Conservation (phyloP, 2,888 invertebrate genomes). For the Cacoxenus indagator region DNA sequence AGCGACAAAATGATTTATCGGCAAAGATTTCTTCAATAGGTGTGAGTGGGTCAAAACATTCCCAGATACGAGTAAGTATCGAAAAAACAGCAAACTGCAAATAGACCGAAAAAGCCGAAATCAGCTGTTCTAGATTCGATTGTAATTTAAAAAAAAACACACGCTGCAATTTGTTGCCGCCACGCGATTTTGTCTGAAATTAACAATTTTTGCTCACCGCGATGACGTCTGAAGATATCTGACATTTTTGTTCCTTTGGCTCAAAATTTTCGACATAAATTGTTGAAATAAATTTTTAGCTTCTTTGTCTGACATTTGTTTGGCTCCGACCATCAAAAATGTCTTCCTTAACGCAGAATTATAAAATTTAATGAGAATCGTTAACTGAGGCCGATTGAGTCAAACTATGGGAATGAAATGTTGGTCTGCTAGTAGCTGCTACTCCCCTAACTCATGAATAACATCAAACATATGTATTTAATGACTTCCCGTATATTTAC, state of each 20-base stretch:
- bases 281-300: background rate
- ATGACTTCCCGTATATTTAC: too few relatives aligned
- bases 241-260: background rate
- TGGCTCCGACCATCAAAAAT: too few relatives aligned
- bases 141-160: background rate
- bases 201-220: background rate
- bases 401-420: too few relatives aligned
- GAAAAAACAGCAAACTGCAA: too few relatives aligned
- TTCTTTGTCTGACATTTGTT: background rate
- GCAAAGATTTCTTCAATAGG: background rate
- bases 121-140: slow-evolving; percentile 4
- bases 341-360: too few relatives aligned
- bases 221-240: background rate
- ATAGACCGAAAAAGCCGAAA: background rate
- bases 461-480: too few relatives aligned
- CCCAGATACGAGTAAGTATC: background rate
- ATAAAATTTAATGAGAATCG: too few relatives aligned
- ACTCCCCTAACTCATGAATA: too few relatives aligned
- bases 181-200: background rate
- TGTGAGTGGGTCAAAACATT: background rate
- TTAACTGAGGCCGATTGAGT: too few relatives aligned
- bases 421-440: too few relatives aligned
- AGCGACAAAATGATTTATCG: background rate
- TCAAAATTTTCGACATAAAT: background rate
- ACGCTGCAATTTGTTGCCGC: background rate